Evolutionary conservation across 2,888 invertebrate genomes (phyloP).

Genomic region (Siphlonurus alternatus): DNA sequence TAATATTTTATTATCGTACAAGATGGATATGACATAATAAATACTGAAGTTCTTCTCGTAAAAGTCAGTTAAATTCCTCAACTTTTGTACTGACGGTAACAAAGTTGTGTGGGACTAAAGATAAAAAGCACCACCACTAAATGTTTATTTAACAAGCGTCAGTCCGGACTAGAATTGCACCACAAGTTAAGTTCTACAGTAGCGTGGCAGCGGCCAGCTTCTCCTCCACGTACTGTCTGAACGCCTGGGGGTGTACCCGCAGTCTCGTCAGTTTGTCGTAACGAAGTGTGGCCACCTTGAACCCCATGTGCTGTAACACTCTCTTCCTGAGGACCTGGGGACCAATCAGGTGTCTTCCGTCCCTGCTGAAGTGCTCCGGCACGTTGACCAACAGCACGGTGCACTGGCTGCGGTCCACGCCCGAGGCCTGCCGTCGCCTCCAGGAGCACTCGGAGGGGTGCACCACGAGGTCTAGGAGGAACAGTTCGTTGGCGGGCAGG

Average conservation of each 20-base stretch:
- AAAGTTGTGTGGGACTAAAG: too few relatives aligned
- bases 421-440: constrained; percentile 27
- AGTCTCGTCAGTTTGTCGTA: constrained; percentile 34
- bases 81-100: too few relatives aligned
- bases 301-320: constrained; percentile 43
- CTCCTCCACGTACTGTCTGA: constrained; percentile 32
- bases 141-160: too few relatives aligned
- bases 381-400: constrained; percentile 42
- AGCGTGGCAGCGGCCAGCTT: not conserved
- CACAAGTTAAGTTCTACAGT: too few relatives aligned
- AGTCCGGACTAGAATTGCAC: too few relatives aligned
- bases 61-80: too few relatives aligned
- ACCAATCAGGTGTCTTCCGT: constrained; percentile 37
- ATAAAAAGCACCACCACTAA: too few relatives aligned
- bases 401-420: constrained; percentile 23
- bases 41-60: too few relatives aligned
- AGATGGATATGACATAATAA: too few relatives aligned
- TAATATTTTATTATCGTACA: too few relatives aligned
- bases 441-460: constrained; percentile 30
- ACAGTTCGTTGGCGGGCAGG: constrained; percentile 37
- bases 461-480: constrained; percentile 40
- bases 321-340: constrained; percentile 43
- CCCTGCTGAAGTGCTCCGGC: constrained; percentile 46
- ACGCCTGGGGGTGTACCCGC: constrained; percentile 30
- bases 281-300: constrained; percentile 40